Conservation (phyloP, 2,888 invertebrate species). For the Diploptera punctata region DNA sequence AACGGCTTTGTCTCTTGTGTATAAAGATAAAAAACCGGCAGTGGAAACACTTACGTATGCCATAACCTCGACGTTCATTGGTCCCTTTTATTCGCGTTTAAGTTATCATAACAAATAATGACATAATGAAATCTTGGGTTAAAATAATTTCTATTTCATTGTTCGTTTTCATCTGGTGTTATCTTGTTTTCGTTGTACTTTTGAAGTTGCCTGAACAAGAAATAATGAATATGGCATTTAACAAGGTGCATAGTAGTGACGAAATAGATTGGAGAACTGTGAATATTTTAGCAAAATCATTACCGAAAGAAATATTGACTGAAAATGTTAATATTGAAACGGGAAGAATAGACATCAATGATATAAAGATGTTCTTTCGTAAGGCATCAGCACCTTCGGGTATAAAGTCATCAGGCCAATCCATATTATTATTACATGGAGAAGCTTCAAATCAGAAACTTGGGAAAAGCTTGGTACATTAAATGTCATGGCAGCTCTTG, state of each 20-base stretch:
- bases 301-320: conserved; percentile 28
- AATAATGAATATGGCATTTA: background rate
- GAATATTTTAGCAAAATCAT: conserved; percentile 26
- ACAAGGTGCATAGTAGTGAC: background rate
- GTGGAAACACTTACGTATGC: too few species aligned
- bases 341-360: conserved; percentile 24
- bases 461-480: conserved; percentile 56
- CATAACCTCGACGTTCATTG: too few species aligned
- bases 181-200: background rate
- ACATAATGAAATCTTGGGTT: background rate
- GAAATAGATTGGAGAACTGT: conserved; percentile 38
- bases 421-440: conserved; percentile 58
- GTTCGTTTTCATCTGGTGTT: background rate
- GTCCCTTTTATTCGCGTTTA: too few species aligned
- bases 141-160: background rate
- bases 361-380: conserved; percentile 44
- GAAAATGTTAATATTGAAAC: conserved; percentile 29
- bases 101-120: background rate
- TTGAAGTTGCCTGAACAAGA: conserved; percentile 9
- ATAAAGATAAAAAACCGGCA: too few species aligned
- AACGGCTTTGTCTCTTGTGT: too few species aligned
- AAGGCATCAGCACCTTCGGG: conserved; percentile 42
- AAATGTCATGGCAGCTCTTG: conserved; percentile 53
- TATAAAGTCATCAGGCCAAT: conserved; percentile 37
- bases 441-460: conserved; percentile 54